Evolutionary conservation across 2,888 invertebrate species (phyloP).

Genomic region (Leptogaster cylindrica): DNA sequence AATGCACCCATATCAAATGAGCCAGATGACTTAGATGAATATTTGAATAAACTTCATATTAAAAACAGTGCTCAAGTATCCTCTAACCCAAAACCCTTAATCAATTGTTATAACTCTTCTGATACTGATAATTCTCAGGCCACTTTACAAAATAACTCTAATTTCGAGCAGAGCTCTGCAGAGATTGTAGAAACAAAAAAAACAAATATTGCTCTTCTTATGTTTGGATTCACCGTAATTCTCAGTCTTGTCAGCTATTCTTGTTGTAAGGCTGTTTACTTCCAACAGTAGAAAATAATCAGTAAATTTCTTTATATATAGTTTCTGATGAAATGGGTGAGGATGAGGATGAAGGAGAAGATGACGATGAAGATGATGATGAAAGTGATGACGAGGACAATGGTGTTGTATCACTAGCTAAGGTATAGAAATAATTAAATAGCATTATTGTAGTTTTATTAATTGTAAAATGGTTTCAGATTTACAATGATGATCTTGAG

Average conservation of each 20-base stretch:
- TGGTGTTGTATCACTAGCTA: conserved; percentile 60
- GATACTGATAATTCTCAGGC: conserved; percentile 4
- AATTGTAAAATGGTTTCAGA: conserved; percentile 47
- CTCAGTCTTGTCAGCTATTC: conserved; percentile 58
- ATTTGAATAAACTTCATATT: conserved; percentile 54
- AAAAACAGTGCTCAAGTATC: no score
- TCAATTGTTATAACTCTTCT: no score
- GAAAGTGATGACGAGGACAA: conserved; percentile 70
- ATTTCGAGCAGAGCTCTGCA: no score
- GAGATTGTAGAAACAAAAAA: conserved; percentile 5
- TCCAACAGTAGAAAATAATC: conserved; percentile 50
- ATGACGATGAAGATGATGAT: conserved; percentile 60
- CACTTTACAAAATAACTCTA: neutral
- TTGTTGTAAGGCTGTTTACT: conserved; percentile 55
- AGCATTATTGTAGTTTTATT: neutral
- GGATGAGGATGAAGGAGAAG: conserved; percentile 66
- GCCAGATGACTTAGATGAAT: conserved; percentile 60
- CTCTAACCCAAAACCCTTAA: no score
- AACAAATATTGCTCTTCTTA: conserved; percentile 54
- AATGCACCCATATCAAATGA: conserved; percentile 19
- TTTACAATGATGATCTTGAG: conserved; percentile 65
- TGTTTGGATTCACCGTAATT: conserved; percentile 60
- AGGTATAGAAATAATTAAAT: conserved; percentile 51
- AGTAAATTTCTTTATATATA: conserved; percentile 51
- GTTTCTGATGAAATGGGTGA: conserved; percentile 53